Conservation (phyloP, 2,888 invertebrate species). For the Microctonus aethiopoides region DNA sequence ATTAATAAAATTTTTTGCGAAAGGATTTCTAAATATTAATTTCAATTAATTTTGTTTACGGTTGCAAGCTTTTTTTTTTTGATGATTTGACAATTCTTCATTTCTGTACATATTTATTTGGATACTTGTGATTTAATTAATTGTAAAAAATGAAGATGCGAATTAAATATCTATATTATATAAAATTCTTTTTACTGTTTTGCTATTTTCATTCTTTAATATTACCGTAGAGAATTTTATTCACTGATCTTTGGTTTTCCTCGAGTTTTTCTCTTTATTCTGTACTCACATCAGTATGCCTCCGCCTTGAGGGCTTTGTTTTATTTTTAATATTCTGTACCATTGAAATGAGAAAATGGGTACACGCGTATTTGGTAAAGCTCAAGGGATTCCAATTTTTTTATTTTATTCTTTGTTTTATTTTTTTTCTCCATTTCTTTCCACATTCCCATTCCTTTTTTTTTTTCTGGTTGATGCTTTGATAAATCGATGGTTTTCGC, state of each 20-base stretch:
- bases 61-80: too few relatives aligned
- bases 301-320: constrained; percentile 14
- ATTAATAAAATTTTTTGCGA: too few relatives aligned
- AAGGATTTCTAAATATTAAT: too few relatives aligned
- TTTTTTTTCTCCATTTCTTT: background rate
- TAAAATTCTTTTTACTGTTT: too few relatives aligned
- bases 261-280: background rate
- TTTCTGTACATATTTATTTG: too few relatives aligned
- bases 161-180: too few relatives aligned
- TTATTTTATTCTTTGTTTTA: background rate
- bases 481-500: background rate
- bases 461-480: background rate
- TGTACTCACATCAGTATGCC: background rate
- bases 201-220: too few relatives aligned
- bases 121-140: too few relatives aligned
- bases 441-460: background rate
- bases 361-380: background rate
- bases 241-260: background rate
- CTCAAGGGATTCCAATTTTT: background rate
- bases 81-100: too few relatives aligned
- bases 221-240: too few relatives aligned
- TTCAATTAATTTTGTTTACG: too few relatives aligned
- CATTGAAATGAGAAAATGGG: background rate
- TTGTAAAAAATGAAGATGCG: too few relatives aligned
- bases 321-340: constrained; percentile 13